Evolutionary conservation across 2,888 invertebrate species (phyloP).

Genomic region (Agonopterix subpropinquella): DNA sequence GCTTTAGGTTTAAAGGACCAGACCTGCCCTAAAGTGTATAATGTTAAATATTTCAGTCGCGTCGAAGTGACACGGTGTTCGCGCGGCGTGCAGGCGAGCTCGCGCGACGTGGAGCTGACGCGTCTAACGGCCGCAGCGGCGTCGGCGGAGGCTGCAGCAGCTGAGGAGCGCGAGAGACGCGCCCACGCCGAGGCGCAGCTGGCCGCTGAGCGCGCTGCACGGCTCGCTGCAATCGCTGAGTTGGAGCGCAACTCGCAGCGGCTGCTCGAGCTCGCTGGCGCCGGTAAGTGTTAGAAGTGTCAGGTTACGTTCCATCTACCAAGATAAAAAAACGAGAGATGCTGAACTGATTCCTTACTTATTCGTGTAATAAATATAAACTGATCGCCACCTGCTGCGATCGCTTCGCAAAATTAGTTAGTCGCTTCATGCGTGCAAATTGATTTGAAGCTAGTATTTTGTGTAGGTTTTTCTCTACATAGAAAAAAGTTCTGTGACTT

Average conservation of each 20-base stretch:
- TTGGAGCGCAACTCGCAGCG: conserved; percentile 84
- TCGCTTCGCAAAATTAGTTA: too few species aligned
- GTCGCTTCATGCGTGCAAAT: too few species aligned
- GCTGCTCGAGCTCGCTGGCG: conserved; percentile 77
- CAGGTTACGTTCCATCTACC: too few species aligned
- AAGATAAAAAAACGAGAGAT: too few species aligned
- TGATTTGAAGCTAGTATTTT: too few species aligned
- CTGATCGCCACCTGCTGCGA: too few species aligned
- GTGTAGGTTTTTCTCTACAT: too few species aligned
- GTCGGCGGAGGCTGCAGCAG: conserved; percentile 76
- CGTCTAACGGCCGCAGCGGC: conserved; percentile 76
- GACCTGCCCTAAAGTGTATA: background rate
- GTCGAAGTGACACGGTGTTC: conserved; percentile 67
- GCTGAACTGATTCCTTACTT: too few species aligned
- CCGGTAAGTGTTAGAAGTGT: conserved; percentile 31
- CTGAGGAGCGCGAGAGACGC: conserved; percentile 75
- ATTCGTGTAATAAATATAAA: too few species aligned
- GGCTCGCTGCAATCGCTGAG: conserved; percentile 84
- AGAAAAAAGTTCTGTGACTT: too few species aligned
- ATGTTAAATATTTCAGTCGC: conserved; percentile 26
- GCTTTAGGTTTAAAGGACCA: too few species aligned
- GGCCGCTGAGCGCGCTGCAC: conserved; percentile 82
- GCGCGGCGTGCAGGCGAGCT: conserved; percentile 79
- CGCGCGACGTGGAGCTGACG: conserved; percentile 78
- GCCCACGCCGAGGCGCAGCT: conserved; percentile 76